Conservation (phyloP, 2,113 vertebrate genomes). For the Eclectus roratus region DNA sequence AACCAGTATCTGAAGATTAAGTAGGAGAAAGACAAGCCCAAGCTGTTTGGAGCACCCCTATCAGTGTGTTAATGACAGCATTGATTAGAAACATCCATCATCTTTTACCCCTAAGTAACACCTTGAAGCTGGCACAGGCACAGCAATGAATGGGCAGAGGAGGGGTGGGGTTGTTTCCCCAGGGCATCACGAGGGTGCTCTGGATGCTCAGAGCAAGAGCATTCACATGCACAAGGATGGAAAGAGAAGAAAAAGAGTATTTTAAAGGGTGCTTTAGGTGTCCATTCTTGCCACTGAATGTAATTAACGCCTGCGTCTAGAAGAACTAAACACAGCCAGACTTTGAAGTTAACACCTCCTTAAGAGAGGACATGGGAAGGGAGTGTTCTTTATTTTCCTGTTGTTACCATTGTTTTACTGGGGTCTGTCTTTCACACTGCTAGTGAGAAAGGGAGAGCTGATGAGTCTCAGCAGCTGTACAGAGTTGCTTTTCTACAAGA, state of each 20-base stretch:
- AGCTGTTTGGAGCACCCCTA: neutral
- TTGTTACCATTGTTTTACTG: conserved; percentile 36
- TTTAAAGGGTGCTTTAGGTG: neutral
- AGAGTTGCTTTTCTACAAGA: neutral
- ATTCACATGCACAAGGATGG: neutral
- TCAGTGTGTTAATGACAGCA: neutral
- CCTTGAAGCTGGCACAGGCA: neutral
- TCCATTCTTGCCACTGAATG: neutral
- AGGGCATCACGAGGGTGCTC: neutral
- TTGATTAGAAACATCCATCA: neutral
- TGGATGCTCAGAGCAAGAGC: neutral
- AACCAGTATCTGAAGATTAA: neutral
- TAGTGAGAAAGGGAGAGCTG: neutral
- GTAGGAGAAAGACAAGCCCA: neutral
- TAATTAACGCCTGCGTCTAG: conserved; percentile 9
- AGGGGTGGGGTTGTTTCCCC: neutral
- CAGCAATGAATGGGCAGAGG: neutral
- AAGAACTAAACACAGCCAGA: neutral
- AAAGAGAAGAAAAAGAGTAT: neutral
- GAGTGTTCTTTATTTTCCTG: conserved; percentile 59
- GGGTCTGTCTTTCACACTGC: conserved; percentile 10
- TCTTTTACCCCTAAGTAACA: neutral
- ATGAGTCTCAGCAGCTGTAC: neutral
- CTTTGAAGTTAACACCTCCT: conserved; percentile 61
- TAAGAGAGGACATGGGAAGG: conserved; percentile 24